phyloP scores from a whole-genome alignment of 2,888 invertebrate species.

The Scrobipalpa atriplicella region DNA sequence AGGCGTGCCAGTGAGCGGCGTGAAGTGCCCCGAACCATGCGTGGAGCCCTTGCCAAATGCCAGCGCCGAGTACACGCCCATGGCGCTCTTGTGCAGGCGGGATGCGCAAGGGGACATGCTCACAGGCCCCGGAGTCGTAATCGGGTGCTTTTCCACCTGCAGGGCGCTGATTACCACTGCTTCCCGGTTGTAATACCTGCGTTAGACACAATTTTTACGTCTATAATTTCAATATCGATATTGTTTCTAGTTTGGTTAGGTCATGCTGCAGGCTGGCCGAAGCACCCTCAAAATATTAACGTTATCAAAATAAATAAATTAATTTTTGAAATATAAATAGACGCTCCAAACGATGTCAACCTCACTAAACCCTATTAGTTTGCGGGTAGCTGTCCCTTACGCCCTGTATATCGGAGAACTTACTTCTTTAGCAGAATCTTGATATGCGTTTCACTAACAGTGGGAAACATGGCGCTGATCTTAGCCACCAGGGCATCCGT shows the following conservation, averaged over 20 bases:
- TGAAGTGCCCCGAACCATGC: constrained; percentile 83
- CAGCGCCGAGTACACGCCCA: constrained; percentile 75
- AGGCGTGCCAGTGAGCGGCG: constrained; percentile 85
- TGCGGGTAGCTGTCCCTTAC: no score
- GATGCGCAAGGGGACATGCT: constrained; percentile 86
- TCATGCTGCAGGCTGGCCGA: no score
- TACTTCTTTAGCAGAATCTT: constrained; percentile 94
- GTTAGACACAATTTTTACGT: neutral
- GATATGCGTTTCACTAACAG: constrained; percentile 94
- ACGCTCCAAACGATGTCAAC: no score
- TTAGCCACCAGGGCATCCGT: constrained; percentile 89
- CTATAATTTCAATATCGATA: no score
- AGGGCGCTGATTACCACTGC: constrained; percentile 96
- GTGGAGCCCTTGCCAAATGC: constrained; percentile 77
- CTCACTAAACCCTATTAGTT: no score
- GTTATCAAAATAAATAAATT: no score
- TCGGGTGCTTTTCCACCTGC: constrained; percentile 96
- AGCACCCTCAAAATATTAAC: no score
- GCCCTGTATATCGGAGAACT: constrained; percentile 69
- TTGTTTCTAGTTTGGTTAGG: no score
- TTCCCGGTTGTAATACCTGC: constrained; percentile 96
- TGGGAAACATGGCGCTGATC: constrained; percentile 94
- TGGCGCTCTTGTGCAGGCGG: constrained; percentile 79
- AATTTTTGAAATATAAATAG: no score
- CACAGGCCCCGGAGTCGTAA: constrained; percentile 93